phyloP scores from a whole-genome alignment of 2,888 invertebrate species.

The Helicoverpa assulta region DNA sequence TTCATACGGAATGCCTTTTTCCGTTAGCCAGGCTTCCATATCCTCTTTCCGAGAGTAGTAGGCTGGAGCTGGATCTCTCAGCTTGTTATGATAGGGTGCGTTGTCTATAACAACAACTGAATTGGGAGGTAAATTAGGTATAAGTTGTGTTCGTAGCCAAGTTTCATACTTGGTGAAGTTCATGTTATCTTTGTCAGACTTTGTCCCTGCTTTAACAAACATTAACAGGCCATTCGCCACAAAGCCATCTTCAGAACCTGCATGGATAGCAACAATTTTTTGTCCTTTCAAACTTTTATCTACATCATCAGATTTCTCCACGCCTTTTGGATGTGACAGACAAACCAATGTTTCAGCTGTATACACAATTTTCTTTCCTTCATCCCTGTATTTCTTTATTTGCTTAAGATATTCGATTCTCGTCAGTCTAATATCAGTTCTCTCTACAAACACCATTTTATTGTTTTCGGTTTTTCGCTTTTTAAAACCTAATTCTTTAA shows the following conservation, averaged over 20 bases:
- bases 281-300: constrained; percentile 29
- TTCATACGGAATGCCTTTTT: constrained; percentile 25
- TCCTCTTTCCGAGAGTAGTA: constrained; percentile 37
- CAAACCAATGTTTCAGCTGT: constrained; percentile 42
- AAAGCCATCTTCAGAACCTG: constrained; percentile 56
- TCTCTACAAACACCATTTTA: constrained; percentile 48
- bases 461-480: constrained; percentile 54
- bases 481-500: constrained; percentile 47
- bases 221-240: constrained; percentile 57
- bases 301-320: background rate
- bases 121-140: constrained; percentile 55
- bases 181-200: constrained; percentile 54
- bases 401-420: constrained; percentile 51
- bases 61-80: constrained; percentile 40
- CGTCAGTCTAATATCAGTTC: constrained; percentile 52
- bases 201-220: constrained; percentile 48
- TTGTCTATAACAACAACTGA: constrained; percentile 55
- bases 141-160: constrained; percentile 59
- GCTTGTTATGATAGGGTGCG: constrained; percentile 47
- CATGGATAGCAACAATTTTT: constrained; percentile 59
- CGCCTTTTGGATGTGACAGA: background rate
- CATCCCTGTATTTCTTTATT: constrained; percentile 38
- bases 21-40: constrained; percentile 54
- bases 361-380: constrained; percentile 56
- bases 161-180: constrained; percentile 57